Conservation (phyloP, 2,888 invertebrate species). For the Epirrhoe tristata region DNA sequence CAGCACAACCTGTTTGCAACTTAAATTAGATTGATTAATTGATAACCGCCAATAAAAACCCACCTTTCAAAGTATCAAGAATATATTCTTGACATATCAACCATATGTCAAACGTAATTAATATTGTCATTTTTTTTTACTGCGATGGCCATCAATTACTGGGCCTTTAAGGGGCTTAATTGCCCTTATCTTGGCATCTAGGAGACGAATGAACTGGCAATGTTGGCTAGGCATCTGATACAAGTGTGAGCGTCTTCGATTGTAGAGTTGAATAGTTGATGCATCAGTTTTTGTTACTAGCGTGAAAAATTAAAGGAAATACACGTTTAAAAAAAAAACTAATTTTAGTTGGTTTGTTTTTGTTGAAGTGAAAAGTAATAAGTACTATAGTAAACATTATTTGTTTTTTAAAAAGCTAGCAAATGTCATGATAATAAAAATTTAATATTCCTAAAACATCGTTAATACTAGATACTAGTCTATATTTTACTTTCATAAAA, state of each 20-base stretch:
- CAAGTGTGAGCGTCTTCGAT: not conserved
- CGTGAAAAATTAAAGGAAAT: not conserved
- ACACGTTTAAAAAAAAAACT: not conserved
- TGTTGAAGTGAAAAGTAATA: too few relatives aligned
- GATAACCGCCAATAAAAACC: constrained; percentile 30
- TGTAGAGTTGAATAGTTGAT: not conserved
- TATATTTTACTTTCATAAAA: too few relatives aligned
- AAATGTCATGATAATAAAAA: too few relatives aligned
- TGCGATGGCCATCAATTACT: constrained; percentile 63
- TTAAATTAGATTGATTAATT: constrained; percentile 29
- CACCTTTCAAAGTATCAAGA: constrained; percentile 45
- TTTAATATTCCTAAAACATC: too few relatives aligned
- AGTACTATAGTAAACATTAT: too few relatives aligned
- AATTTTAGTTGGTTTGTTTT: not conserved
- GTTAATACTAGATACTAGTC: too few relatives aligned
- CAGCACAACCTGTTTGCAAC: not conserved
- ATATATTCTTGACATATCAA: constrained; percentile 42
- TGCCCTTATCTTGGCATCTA: constrained; percentile 69
- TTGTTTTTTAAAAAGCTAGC: too few relatives aligned
- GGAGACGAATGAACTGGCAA: constrained; percentile 53
- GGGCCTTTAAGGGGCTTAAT: constrained; percentile 66
- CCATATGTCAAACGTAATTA: constrained; percentile 54
- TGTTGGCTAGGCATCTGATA: constrained; percentile 15
- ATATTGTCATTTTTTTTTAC: constrained; percentile 46
- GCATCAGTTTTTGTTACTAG: not conserved